Base-by-base conservation (phyloP, 2,888 invertebrate species). In the Mythimna vitellina region DNA sequence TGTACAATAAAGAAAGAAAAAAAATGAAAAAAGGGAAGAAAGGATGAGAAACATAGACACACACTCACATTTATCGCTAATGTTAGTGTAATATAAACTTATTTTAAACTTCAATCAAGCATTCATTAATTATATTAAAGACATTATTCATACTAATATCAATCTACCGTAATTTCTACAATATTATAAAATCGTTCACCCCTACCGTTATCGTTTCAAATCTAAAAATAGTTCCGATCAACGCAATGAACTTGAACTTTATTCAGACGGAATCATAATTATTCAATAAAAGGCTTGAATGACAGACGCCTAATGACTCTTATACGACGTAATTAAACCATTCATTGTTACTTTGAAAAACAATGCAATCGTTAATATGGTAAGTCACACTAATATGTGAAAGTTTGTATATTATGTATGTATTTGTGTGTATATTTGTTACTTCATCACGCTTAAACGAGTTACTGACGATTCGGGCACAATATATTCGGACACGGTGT, bases 201-300 rank as follows among this genome's bases (percentile, higher is more conserved):
- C 61, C 25, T 65, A 49, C 8, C 20, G 20, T 35, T 63, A 75
- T 65, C 61, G 10, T 1, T 58, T 58, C 49, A 46, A 66, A 53
- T 70, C 77, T 77, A 77, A 60, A 77, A 70, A 81, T 77, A 78
- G 76, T 58, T 17, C 20, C 20, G 61, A 60, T 53, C 63, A 61
- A 81, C 49, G 54, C 60, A 66, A 32, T 78, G 78, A 78, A 78
- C 78, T 78, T 81, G 78, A 81, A 77, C 71, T 81, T 20, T 22
- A 49, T 58, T 62, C 65, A 67, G 57, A 64, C 53, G 35, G 32
- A 42, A 49, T 75, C 29, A 65, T 38, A 67, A 68, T 68, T 60
- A 54, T 32, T 58, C 22, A 32, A 65, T 68, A 76, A 67, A 60
- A 46, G 65, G 42, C 51, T 61, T 29, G 38, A 66, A 42, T 70